phyloP scores from a whole-genome alignment of 2,113 vertebrate species.

The Aythya baeri region DNA sequence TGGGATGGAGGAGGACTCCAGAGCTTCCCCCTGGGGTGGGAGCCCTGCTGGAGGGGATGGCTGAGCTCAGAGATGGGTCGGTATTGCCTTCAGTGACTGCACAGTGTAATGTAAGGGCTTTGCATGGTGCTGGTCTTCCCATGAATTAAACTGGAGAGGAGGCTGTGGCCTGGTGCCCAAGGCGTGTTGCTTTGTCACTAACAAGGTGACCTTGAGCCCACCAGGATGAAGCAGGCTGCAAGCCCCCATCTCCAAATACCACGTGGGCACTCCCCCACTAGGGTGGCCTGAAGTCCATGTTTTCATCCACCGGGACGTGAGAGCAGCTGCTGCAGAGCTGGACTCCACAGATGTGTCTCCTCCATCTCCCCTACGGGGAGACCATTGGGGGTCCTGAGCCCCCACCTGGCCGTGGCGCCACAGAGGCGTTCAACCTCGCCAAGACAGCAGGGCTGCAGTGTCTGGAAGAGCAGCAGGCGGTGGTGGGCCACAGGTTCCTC shows the following conservation, averaged over 20 bases:
- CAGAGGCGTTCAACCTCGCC: background rate
- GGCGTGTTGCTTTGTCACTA: background rate
- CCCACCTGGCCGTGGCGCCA: background rate
- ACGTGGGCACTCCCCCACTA: background rate
- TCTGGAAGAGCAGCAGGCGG: background rate
- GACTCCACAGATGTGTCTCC: background rate
- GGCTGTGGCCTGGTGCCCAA: background rate
- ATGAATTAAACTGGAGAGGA: background rate
- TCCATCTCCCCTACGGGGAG: background rate
- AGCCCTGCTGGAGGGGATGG: background rate
- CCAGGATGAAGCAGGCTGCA: background rate
- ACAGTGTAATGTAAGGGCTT: background rate
- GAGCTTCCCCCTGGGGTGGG: background rate
- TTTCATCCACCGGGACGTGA: background rate
- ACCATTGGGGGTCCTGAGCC: background rate
- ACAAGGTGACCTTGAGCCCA: background rate
- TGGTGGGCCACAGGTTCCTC: background rate
- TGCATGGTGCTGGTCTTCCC: accelerated
- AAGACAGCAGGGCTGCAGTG: background rate
- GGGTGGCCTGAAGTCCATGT: background rate
- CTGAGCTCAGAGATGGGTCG: background rate
- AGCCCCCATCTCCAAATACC: background rate
- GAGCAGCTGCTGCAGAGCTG: background rate
- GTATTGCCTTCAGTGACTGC: background rate
- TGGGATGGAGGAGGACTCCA: background rate